Evolutionary conservation across 2,113 vertebrate species (phyloP).

Genomic region (Prinia subflava): DNA sequence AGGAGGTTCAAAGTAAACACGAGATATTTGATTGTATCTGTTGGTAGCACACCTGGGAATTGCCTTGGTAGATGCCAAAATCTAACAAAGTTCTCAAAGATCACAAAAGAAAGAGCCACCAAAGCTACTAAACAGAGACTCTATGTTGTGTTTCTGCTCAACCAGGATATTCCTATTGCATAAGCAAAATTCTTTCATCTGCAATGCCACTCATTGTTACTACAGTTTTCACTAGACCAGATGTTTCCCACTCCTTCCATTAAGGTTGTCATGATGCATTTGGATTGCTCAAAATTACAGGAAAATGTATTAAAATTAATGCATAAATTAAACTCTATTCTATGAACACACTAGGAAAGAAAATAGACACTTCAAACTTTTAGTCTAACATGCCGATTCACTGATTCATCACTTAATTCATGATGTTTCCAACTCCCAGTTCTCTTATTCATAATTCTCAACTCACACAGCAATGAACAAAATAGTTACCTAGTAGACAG

Average conservation of each 20-base stretch:
- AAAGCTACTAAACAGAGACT: neutral
- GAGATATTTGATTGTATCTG: neutral
- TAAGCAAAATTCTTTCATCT: neutral
- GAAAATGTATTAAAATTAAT: neutral
- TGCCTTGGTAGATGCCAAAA: neutral
- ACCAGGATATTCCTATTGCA: neutral
- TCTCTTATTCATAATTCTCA: neutral
- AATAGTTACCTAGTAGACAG: neutral
- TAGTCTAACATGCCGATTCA: neutral
- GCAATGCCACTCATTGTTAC: neutral
- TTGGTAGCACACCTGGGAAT: neutral
- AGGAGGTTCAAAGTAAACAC: neutral
- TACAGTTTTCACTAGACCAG: neutral
- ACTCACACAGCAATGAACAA: neutral
- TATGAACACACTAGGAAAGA: neutral
- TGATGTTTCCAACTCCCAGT: neutral
- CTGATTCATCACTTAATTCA: neutral
- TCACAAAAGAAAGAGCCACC: neutral
- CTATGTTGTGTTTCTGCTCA: neutral
- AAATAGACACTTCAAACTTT: neutral
- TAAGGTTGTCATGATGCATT: neutral
- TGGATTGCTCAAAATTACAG: neutral
- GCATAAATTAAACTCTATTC: neutral
- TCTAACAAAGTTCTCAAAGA: neutral
- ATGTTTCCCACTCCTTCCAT: neutral